A percentile compares a stretch with the other conserved stretches of the same genome.
phyloP scores from a whole-genome alignment of 1,140 invertebrate species.

The Leptinotarsa defecta region DNA sequence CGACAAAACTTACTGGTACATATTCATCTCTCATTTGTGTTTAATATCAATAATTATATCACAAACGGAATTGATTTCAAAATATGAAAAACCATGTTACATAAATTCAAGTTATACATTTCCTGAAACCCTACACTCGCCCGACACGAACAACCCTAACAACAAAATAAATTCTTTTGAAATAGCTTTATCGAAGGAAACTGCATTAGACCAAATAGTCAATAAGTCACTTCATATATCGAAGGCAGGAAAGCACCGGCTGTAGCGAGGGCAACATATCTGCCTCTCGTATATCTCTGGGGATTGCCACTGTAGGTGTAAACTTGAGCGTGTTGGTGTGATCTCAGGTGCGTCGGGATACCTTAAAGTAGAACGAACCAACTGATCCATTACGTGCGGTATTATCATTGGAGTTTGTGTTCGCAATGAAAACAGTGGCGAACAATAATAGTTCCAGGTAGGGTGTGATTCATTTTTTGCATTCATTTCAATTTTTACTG shows the following conservation, averaged over 20 bases:
- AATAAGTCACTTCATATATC: constrained; percentile 6
- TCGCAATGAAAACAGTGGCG: background rate
- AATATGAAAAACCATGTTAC: too few relatives aligned
- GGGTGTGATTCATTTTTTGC: too few relatives aligned
- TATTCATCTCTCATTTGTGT: too few relatives aligned
- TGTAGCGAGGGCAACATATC: constrained; percentile 29
- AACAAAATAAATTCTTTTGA: background rate
- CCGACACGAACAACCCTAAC: too few relatives aligned
- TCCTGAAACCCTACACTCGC: too few relatives aligned
- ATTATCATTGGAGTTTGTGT: constrained; percentile 33
- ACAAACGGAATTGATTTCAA: too few relatives aligned
- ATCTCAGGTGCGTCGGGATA: constrained; percentile 39
- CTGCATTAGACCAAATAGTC: background rate
- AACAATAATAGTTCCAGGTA: background rate
- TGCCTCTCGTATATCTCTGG: constrained; percentile 29
- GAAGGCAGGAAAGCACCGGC: constrained; percentile 7
- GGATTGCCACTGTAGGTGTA: constrained; percentile 34
- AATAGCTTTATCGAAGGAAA: background rate
- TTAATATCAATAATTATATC: too few relatives aligned
- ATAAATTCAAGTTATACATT: too few relatives aligned
- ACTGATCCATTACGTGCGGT: constrained; percentile 36
- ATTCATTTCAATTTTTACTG: too few relatives aligned
- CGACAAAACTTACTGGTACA: too few relatives aligned
- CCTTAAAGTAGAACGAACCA: constrained; percentile 41
- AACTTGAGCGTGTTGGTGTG: constrained; percentile 26